Conservation (phyloP, 2,888 invertebrate species). For the Apotomis turbidana region DNA sequence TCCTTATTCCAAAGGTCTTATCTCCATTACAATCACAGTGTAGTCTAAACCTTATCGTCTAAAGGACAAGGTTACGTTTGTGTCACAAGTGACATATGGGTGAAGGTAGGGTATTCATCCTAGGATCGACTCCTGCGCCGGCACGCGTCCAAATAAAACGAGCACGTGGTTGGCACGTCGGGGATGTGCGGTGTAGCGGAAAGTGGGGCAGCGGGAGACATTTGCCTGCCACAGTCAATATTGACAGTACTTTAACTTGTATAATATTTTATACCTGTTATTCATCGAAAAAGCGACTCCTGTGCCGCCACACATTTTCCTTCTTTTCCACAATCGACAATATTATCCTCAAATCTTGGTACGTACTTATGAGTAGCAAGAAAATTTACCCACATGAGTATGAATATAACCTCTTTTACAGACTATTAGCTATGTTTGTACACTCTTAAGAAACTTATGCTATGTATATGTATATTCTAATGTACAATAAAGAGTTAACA, state of each 20-base stretch:
- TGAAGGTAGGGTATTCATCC: background rate
- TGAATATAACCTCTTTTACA: too few species aligned
- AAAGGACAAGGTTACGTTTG: background rate
- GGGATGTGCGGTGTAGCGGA: slow-evolving; percentile 53
- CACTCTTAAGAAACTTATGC: too few species aligned
- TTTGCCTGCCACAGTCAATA: slow-evolving; percentile 2
- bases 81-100: background rate
- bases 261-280: background rate
- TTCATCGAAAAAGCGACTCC: too few species aligned
- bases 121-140: slow-evolving; percentile 41
- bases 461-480: too few species aligned
- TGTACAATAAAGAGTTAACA: too few species aligned
- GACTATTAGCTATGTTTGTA: too few species aligned
- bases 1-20: background rate
- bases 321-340: too few species aligned
- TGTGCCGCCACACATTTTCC: too few species aligned
- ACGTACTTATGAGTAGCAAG: too few species aligned
- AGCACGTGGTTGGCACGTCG: slow-evolving; percentile 45
- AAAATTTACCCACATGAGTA: too few species aligned
- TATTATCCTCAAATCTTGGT: too few species aligned
- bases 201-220: slow-evolving; percentile 50
- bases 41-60: background rate
- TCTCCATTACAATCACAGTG: background rate
- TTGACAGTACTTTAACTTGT: slow-evolving; percentile 13
- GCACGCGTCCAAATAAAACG: slow-evolving; percentile 46